Percentiles rank a stretch among this genome's conserved stretches.
Evolutionary conservation across 2,797 vertebrate species (phyloP).

Genomic region (Rhinichthys osculus): DNA sequence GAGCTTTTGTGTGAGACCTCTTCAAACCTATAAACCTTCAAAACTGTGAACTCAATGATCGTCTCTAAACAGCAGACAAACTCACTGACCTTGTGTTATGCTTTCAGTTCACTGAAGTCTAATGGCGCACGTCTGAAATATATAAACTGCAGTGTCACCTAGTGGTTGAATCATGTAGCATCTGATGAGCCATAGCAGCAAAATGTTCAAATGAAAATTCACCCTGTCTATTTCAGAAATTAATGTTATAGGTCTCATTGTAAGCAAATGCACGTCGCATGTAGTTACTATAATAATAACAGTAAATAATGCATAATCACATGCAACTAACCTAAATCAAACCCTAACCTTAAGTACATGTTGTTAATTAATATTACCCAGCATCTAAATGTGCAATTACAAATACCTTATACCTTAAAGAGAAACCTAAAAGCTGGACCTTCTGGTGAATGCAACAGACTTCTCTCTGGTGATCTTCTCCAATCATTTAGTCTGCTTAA

Average conservation of each 20-base stretch:
- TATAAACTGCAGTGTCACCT: slow-evolving; percentile 56
- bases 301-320: neutral
- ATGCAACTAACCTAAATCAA: neutral
- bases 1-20: slow-evolving; percentile 7
- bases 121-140: neutral
- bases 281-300: neutral
- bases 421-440: neutral
- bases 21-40: slow-evolving; percentile 6
- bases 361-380: neutral
- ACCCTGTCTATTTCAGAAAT: neutral
- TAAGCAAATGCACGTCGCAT: neutral
- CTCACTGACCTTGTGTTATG: slow-evolving; percentile 30
- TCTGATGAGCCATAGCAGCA: neutral
- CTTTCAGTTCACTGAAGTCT: slow-evolving; percentile 21
- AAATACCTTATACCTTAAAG: neutral
- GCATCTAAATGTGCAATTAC: neutral
- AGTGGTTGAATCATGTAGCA: slow-evolving; percentile 49
- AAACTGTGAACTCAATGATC: slow-evolving; percentile 2
- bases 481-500: neutral
- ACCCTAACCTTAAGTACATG: neutral
- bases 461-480: neutral
- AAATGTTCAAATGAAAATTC: neutral
- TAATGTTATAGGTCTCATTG: neutral
- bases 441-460: neutral
- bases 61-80: slow-evolving; percentile 7